These are phyloP conservation scores for Girardinichthys multiradiatus DNA, from an alignment of 2,113 vertebrate genomes.

Conservation along the genomic window DNA sequence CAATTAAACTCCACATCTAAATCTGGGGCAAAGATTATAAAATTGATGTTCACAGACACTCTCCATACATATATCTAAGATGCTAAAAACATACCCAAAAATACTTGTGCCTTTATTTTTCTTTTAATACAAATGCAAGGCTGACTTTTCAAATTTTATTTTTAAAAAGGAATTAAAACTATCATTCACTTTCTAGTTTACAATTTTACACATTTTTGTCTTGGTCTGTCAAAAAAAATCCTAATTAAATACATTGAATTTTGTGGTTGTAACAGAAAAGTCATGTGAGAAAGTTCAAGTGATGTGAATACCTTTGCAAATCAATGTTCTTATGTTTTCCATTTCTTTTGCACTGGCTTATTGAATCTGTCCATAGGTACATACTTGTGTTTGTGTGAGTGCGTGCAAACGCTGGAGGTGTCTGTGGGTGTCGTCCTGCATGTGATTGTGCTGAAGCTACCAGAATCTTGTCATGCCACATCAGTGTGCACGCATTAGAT, in stretches of 20 bases:
- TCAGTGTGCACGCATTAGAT: slow-evolving; percentile 49
- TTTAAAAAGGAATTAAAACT: too few species aligned
- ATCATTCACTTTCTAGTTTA: background rate
- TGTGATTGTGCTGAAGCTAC: slow-evolving; percentile 54
- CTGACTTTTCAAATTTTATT: too few species aligned
- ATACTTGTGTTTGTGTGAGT: background rate
- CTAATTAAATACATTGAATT: background rate
- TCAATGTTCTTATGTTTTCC: background rate
- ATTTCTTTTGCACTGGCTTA: background rate
- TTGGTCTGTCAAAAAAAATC: background rate
- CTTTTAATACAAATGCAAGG: too few species aligned
- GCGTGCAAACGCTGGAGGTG: slow-evolving; percentile 21
- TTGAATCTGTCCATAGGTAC: slow-evolving; percentile 5
- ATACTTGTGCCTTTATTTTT: too few species aligned
- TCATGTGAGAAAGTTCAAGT: background rate
- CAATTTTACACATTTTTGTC: background rate
- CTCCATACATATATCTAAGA: too few species aligned
- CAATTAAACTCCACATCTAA: too few species aligned
- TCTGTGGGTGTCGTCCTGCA: slow-evolving; percentile 34
- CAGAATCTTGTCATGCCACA: slow-evolving; percentile 62
- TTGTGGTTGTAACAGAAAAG: background rate
- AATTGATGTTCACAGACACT: too few species aligned
- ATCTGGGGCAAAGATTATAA: too few species aligned
- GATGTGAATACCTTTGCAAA: background rate
- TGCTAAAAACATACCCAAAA: too few species aligned